Evolutionary conservation across 1,140 invertebrate species (phyloP), one percentile per base, ranked within the genome.

Genomic region (Hylaeus anthracinus): DNA sequence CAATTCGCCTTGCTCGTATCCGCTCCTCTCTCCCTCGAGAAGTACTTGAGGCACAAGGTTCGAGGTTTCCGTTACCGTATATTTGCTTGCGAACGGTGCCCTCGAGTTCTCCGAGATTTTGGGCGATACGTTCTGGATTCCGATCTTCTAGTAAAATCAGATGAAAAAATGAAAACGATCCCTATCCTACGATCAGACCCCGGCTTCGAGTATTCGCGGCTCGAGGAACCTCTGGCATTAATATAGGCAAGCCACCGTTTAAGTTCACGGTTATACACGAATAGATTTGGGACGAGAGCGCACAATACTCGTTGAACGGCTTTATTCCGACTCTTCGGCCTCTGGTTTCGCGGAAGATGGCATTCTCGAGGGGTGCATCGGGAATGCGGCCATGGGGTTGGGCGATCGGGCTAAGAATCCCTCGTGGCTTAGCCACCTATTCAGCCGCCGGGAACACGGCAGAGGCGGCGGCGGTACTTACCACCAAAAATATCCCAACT

Each of bases 401-500:
- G 55, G 51, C 66, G 82, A 74, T 63, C 56, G 8, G 41, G 41
- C 51, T 55, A 69, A 79, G 78, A 82, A 81, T 81, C 67, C 70
- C 41, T 10, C 41, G 77, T 61, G n/a, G 60, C 39, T 64, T 64
- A 10, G 51, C 43, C 51, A 41, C 51, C 72, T 83, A 83, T 86
- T 86, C 81, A 83, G 65, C 72, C 79, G 56, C 55, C 6, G 66
- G 51, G 26, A 26, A 15, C 8, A 37, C 3, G 2, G 26, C 3
- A 43, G 39, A 15, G 15, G 15, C 37, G 72, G 39, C 14, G 60
- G 6, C 48, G 72, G 53, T 75, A 61, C 55, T 81, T 80, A 64
- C 79, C 72, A 81, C 86, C 88, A 90, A 90, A 91, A 92, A 91
- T 90, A 92, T 92, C 83, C 79, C 87, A 92, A 91, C 91, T 92